Evolutionary conservation across 53 echinoderm and acorn worm species (phyloP).

Genomic region (Pentamera pediparva): DNA sequence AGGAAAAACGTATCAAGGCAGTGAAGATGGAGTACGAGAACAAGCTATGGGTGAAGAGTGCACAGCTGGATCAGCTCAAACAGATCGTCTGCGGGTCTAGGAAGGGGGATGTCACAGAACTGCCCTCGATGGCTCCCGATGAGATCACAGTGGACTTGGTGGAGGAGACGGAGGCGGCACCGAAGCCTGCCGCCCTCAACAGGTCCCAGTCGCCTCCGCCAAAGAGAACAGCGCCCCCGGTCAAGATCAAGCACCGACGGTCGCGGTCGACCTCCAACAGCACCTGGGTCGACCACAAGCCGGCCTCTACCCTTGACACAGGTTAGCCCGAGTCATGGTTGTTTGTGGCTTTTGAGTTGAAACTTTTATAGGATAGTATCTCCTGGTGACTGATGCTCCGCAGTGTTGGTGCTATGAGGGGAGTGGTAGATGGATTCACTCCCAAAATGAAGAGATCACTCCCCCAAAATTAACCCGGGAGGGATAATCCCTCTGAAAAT

Average conservation of each 20-base stretch:
- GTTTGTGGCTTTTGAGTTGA: too few relatives aligned
- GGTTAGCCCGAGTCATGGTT: too few relatives aligned
- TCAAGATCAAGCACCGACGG: conserved; percentile 77
- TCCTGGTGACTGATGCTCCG: too few relatives aligned
- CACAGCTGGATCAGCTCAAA: conserved; percentile 89
- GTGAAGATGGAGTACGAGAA: conserved; percentile 89
- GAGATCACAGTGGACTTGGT: conserved; percentile 43
- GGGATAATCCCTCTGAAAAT: too few relatives aligned
- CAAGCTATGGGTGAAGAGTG: conserved; percentile 93
- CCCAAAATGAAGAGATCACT: too few relatives aligned
- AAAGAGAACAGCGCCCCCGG: conserved; percentile 54
- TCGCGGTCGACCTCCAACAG: conserved; percentile 66
- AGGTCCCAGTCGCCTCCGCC: conserved; percentile 83
- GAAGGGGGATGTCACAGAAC: conserved; percentile 44
- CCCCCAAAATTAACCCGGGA: too few relatives aligned
- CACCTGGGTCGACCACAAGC: conserved; percentile 92
- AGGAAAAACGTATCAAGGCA: conserved; percentile 71
- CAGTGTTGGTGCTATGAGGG: too few relatives aligned
- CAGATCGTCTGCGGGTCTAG: conserved; percentile 77
- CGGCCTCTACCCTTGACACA: conserved; percentile 69
- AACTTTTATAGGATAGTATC: neutral
- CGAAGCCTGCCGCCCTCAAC: conserved; percentile 42
- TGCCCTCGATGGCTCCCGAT: conserved; percentile 37
- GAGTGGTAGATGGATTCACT: too few relatives aligned
- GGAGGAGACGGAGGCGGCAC: conserved; percentile 29